Evolutionary conservation across 2,113 vertebrate genomes (phyloP), one percentile per base, ranked within the genome.

Genomic region (Aegotheles bennettii): DNA sequence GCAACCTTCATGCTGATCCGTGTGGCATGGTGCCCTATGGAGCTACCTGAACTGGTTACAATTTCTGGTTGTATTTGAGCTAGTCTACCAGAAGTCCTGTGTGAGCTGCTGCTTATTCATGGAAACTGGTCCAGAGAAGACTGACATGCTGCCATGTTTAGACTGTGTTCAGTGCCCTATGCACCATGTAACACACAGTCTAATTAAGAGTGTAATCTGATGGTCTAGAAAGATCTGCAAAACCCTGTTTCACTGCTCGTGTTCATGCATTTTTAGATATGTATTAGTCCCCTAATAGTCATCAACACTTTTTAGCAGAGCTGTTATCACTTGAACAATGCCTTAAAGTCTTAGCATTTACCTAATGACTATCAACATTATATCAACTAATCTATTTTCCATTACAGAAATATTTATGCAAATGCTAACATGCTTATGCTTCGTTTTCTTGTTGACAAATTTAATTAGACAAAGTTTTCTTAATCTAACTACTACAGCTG

Each of bases 141-240:
- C 10, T 23, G 33, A 48, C 19, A 43, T 0, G 0, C 13, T 24
- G 35, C 20, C 18, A 16, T 28, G 8, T 25, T n/a, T 50, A 68
- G 35, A 16, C 8, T 56, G 42, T 38, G 23, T 28, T 68, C 20
- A 35, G n/a, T 56, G 40, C 4, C 15, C 33, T 75, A 17, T 0
- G 0, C 11, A 53, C 8, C 1, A 0, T 40, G 19, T 18, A 51
- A 28, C 1, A 4, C 40, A 29, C 26, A 38, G 10, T 11, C 25
- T 48, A 43, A 71, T 48, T 73, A n/a, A 8, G 5, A 43, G 35
- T 31, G 11, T 28, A 77, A 60, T 26, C 31, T 43, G 11, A 28
- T 47, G 18, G 19, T 73, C n/a, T 36, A 54, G 40, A 79, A 73
- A 68, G 4, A 7, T 48, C 85, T 79, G 63, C 16, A 63, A 89